These are phyloP conservation scores for Pseudorhiza aurosa DNA, from an alignment of 30 jellyfish, hydroid and myxozoan genomes.

Conservation along the genomic window DNA sequence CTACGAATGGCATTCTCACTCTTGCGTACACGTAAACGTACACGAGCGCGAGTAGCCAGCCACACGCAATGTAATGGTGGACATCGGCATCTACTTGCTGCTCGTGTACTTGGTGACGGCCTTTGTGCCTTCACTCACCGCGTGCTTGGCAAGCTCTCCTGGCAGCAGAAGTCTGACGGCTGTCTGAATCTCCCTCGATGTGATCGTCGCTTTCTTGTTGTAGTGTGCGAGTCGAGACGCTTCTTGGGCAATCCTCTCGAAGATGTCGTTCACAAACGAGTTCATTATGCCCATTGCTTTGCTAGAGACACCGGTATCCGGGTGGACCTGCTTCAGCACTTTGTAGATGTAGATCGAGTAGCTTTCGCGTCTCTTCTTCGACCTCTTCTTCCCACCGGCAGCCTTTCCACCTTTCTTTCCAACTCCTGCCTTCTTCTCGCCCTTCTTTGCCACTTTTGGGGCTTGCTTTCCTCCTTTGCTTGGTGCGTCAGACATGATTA, in stretches of 20 bases:
- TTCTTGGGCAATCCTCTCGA: constrained; percentile 87
- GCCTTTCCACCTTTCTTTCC: constrained; percentile 58
- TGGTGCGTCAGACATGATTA: constrained; percentile 45
- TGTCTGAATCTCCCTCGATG: constrained; percentile 88
- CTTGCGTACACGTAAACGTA: no score
- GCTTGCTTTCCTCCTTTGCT: constrained; percentile 45
- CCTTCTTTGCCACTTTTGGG: constrained; percentile 64
- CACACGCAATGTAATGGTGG: not conserved
- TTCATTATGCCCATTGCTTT: constrained; percentile 87
- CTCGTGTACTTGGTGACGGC: constrained; percentile 93
- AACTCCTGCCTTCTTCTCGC: constrained; percentile 41
- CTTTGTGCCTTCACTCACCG: constrained; percentile 92
- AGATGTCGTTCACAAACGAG: constrained; percentile 80
- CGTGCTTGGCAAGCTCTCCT: constrained; percentile 95
- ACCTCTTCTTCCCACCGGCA: constrained; percentile 28
- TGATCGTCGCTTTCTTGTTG: constrained; percentile 76
- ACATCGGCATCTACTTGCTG: constrained; percentile 19
- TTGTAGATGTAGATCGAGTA: constrained; percentile 79
- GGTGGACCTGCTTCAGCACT: constrained; percentile 91
- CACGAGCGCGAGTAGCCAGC: no score
- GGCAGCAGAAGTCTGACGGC: constrained; percentile 88
- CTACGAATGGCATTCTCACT: no score
- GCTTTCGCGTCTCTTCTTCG: constrained; percentile 64
- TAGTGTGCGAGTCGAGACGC: constrained; percentile 87
- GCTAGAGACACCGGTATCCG: constrained; percentile 80